These are phyloP conservation scores for Steatocranus sp. DNA, from an alignment of 2,797 vertebrate genomes.

Conservation along the genomic window DNA sequence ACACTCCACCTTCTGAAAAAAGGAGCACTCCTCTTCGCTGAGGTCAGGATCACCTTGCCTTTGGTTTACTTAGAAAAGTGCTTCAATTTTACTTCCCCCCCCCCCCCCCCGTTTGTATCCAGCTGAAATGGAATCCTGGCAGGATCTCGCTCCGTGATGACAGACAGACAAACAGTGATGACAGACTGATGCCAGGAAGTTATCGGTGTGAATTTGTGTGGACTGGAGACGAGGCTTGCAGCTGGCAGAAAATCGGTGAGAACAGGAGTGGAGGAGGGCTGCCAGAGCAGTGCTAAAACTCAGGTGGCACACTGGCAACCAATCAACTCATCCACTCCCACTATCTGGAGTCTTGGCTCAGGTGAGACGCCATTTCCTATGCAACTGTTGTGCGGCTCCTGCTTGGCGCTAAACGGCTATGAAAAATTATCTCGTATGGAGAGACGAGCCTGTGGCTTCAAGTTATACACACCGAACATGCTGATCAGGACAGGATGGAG, in stretches of 20 bases:
- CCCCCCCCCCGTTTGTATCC: neutral
- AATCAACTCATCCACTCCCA: neutral
- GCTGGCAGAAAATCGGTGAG: neutral
- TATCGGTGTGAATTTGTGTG: slow-evolving; percentile 11
- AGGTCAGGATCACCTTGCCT: neutral
- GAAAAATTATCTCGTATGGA: slow-evolving; percentile 7
- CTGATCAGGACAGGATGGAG: neutral
- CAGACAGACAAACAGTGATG: neutral
- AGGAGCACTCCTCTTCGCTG: neutral
- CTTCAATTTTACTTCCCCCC: neutral
- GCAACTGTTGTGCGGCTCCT: slow-evolving; percentile 20
- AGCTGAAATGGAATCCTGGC: neutral
- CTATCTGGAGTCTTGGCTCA: neutral
- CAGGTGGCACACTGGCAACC: neutral
- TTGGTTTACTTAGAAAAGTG: neutral
- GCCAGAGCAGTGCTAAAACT: neutral
- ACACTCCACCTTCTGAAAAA: neutral
- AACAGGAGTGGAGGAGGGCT: slow-evolving; percentile 9
- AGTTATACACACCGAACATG: neutral
- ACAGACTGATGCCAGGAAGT: slow-evolving; percentile 7
- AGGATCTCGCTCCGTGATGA: neutral
- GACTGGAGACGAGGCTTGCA: neutral
- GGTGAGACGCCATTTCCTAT: neutral
- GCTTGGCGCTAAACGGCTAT: neutral
- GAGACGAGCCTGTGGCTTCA: neutral